These are phyloP conservation scores for Euzophera pinguis DNA, from an alignment of 2,888 invertebrate genomes.

Conservation along the genomic window DNA sequence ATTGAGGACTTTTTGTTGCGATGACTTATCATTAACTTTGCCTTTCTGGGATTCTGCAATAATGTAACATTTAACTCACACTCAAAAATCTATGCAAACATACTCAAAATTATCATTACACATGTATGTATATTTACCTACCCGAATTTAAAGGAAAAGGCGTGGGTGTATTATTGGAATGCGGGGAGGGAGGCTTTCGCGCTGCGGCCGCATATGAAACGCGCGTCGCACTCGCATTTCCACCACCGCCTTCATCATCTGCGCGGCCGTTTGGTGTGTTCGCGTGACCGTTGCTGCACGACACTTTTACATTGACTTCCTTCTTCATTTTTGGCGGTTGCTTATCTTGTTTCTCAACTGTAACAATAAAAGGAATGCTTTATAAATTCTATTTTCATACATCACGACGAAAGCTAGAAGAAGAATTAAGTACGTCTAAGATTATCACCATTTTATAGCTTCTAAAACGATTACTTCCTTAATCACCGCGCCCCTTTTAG, in stretches of 20 bases:
- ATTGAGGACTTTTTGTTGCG: slow-evolving; percentile 45
- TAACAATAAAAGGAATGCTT: slow-evolving; percentile 32
- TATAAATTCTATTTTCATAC: too few relatives aligned
- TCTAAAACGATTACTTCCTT: not conserved
- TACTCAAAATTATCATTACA: not conserved
- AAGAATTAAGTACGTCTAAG: not conserved
- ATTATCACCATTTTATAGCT: not conserved
- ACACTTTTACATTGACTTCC: slow-evolving; percentile 50
- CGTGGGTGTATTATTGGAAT: slow-evolving; percentile 50
- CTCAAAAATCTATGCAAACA: not conserved
- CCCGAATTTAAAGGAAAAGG: slow-evolving; percentile 62
- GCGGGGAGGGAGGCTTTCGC: slow-evolving; percentile 64
- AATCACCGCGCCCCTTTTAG: not conserved
- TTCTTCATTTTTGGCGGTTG: slow-evolving; percentile 63
- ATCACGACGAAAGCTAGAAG: too few relatives aligned
- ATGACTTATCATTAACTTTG: slow-evolving; percentile 52
- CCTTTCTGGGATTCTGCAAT: slow-evolving; percentile 58
- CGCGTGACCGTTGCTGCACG: slow-evolving; percentile 66
- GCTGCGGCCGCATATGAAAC: slow-evolving; percentile 72
- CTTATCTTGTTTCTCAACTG: slow-evolving; percentile 64
- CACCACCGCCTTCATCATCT: slow-evolving; percentile 68
- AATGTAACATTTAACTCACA: not conserved
- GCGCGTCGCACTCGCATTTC: slow-evolving; percentile 43
- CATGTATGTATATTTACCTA: slow-evolving; percentile 22
- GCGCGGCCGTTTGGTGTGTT: slow-evolving; percentile 68